A percentile compares a stretch with the other conserved stretches of the same genome.
These are phyloP conservation scores for Synanthedon andrenaeformis DNA, from an alignment of 2,888 invertebrate genomes.

Conservation along the genomic window DNA sequence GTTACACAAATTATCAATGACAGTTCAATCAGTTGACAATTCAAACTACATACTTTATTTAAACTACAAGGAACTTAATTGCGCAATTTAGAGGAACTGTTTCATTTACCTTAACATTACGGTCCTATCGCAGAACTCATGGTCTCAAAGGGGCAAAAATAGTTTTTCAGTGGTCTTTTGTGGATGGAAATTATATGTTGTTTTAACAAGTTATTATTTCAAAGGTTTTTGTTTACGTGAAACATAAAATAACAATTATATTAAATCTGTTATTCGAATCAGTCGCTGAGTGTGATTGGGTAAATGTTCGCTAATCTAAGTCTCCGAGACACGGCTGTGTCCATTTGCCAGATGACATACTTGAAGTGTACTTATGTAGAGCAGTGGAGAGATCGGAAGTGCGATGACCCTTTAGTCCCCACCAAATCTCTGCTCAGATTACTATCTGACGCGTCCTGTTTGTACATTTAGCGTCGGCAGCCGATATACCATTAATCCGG, in stretches of 20 bases:
- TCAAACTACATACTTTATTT: no score
- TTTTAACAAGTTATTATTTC: no score
- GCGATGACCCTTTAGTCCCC: constrained; percentile 20
- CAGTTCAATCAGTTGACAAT: no score
- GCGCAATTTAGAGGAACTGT: no score
- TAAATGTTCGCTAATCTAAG: not conserved
- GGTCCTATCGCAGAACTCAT: no score
- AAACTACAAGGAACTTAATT: no score
- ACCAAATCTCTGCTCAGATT: constrained; percentile 30
- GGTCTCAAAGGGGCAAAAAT: no score
- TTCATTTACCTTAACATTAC: no score
- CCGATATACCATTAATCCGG: constrained; percentile 22
- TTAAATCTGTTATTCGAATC: not conserved
- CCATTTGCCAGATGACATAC: not conserved
- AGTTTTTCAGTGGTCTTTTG: no score
- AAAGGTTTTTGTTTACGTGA: no score
- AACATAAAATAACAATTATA: not conserved
- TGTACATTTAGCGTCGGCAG: constrained; percentile 27
- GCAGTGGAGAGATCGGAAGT: not conserved
- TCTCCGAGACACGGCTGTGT: not conserved
- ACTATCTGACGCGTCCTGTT: constrained; percentile 30
- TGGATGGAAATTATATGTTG: no score
- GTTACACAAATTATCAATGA: no score
- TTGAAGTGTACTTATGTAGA: not conserved
- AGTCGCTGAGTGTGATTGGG: not conserved